Conservation (phyloP, 2,113 vertebrate species). For the Chrysochloris asiatica region DNA sequence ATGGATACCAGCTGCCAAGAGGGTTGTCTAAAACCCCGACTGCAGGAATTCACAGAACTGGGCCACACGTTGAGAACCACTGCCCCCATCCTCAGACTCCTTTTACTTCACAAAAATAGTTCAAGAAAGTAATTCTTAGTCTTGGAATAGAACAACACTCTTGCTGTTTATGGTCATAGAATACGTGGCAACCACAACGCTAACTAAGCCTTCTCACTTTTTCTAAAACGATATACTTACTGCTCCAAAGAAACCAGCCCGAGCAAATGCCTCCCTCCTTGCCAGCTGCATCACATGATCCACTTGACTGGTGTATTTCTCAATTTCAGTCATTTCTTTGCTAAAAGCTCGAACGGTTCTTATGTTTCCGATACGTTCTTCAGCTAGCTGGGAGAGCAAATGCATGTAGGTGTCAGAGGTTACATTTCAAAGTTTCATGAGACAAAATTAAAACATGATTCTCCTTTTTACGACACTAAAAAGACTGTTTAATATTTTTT, state of each 20-base stretch:
- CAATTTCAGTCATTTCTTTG: slow-evolving; percentile 92
- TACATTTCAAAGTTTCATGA: not conserved
- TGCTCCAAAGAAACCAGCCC: slow-evolving; percentile 94
- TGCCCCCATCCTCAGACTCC: not conserved
- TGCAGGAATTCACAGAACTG: accelerated
- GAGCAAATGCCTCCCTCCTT: slow-evolving; percentile 89
- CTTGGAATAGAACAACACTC: not conserved
- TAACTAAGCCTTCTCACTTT: not conserved
- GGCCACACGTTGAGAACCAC: not conserved
- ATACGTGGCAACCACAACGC: not conserved
- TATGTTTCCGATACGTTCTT: slow-evolving; percentile 97
- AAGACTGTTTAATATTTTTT: no score
- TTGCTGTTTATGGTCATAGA: not conserved
- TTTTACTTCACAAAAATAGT: not conserved
- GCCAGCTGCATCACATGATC: slow-evolving; percentile 90
- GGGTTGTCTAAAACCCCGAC: not conserved
- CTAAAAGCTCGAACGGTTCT: slow-evolving; percentile 96
- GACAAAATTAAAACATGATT: not conserved
- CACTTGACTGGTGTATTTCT: slow-evolving; percentile 87
- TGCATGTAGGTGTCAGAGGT: not conserved
- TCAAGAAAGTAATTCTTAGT: not conserved
- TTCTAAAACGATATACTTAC: slow-evolving; percentile 84
- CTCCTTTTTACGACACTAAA: not conserved
- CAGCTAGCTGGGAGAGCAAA: slow-evolving; percentile 89
- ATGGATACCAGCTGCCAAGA: no score